Base-by-base conservation (phyloP, 2,888 invertebrate genomes). In the Lepidocyrtoides sp. region DNA sequence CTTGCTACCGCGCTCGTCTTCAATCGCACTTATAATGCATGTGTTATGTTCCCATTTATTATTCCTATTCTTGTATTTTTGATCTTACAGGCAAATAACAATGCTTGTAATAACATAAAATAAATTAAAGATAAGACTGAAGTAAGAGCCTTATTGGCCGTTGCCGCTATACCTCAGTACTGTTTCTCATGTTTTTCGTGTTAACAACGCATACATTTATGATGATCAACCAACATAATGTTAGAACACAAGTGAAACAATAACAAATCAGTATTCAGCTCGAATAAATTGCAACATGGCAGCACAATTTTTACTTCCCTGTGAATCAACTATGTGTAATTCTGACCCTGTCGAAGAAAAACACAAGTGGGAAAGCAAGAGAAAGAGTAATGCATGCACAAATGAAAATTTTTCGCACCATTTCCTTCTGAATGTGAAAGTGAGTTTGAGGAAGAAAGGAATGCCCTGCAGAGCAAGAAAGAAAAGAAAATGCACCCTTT, bases 361-460 rank as follows among this genome's bases (percentile, higher is more conserved):
- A 48, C 12, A 20, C 57, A 0, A 20, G n/a, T n/a, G 8, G 48
- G 44, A 75, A 75, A 44, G 44, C 48, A 75, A 75, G 44, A 20
- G 44, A 75, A 75, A 75, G 32, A 83, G 32, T 41, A 66, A 86
- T 89, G 86, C 54, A 72, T 88, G 84, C 77, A 91, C 91, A 91
- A 89, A 92, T 92, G 91, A 91, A 92, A 91, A 92, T 92, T 92
- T 92, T 92, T 92, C 92, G 91, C 91, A 92, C 92, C 89, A 92
- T 92, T 92, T 91, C 92, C 91, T 92, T 89, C 48, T n/a, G 32
- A 77, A 91, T 92, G 92, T 91, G 91, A 91, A 82, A 89, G 91
- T 88, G 89, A 91, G 77, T 91, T 91, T 69, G 91, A 81, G 91
- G 91, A 12, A 75, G 75, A 89, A 91, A 88, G 85, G 88, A 86